Conservation (phyloP, 2,797 vertebrate species). For the Falco rusticolus region DNA sequence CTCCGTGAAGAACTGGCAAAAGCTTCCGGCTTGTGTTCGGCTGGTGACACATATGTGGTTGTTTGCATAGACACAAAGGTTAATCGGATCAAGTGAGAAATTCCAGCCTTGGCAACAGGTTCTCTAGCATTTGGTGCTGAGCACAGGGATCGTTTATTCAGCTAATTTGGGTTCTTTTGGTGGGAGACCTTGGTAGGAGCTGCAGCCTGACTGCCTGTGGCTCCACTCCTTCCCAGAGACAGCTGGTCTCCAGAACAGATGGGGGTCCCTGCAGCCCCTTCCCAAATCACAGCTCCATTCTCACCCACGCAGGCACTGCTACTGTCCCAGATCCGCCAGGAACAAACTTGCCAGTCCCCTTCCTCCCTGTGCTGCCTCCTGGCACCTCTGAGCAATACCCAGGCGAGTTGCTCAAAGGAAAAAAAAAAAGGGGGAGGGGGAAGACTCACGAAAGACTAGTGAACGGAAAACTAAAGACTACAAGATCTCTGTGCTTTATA, state of each 20-base stretch:
- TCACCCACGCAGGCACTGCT: neutral
- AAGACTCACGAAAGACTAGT: fast-evolving
- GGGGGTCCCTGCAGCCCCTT: fast-evolving
- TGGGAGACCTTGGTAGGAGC: neutral
- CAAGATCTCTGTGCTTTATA: neutral
- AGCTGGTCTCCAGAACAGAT: neutral
- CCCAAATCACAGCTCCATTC: neutral
- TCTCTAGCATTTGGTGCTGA: constrained; percentile 7
- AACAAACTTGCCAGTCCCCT: neutral
- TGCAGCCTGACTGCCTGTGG: neutral
- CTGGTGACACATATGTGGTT: neutral
- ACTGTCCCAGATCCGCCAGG: neutral
- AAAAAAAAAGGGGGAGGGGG: neutral
- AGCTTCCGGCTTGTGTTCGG: neutral
- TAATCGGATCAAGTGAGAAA: constrained; percentile 29
- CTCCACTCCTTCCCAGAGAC: neutral
- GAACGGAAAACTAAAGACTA: neutral
- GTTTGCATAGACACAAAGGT: constrained; percentile 2
- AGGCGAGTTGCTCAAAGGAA: neutral
- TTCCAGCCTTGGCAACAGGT: constrained; percentile 13
- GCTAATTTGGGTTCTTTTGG: neutral
- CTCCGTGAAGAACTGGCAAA: neutral
- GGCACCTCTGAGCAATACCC: neutral
- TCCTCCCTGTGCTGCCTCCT: neutral
- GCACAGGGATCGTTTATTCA: neutral